Evolutionary conservation across 2,113 vertebrate species (phyloP).

Genomic region (Plestiodon gilberti): DNA sequence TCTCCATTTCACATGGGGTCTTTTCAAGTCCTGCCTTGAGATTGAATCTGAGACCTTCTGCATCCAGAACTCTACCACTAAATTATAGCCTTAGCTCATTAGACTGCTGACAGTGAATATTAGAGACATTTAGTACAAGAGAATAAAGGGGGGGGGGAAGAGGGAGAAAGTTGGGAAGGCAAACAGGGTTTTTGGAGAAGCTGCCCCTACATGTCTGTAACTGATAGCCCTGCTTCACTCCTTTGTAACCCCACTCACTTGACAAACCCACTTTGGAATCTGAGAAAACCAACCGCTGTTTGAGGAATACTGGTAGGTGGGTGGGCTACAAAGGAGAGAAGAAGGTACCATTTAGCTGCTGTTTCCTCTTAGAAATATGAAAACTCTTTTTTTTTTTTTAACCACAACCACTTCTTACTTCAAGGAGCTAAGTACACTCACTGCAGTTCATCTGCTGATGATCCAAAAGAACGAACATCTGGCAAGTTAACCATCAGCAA

Average conservation of each 20-base stretch:
- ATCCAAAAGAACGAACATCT: not conserved
- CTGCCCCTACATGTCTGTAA: not conserved
- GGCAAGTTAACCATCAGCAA: not conserved
- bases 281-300: not conserved
- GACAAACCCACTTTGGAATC: not conserved
- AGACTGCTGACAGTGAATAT: not conserved
- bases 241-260: not conserved
- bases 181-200: not conserved
- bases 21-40: too few species aligned
- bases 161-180: not conserved
- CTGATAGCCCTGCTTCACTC: not conserved
- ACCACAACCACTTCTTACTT: not conserved
- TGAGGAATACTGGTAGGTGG: not conserved
- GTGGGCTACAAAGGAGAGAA: not conserved
- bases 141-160: not conserved
- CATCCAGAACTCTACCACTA: too few species aligned
- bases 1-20: too few species aligned
- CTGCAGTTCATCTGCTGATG: not conserved
- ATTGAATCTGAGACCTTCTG: too few species aligned
- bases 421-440: too few species aligned
- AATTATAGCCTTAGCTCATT: not conserved
- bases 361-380: not conserved
- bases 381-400: not conserved
- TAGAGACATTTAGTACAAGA: not conserved
- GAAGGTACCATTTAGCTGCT: not conserved